Conservation (phyloP, 1,140 invertebrate species). For the Drosophila navojoa region DNA sequence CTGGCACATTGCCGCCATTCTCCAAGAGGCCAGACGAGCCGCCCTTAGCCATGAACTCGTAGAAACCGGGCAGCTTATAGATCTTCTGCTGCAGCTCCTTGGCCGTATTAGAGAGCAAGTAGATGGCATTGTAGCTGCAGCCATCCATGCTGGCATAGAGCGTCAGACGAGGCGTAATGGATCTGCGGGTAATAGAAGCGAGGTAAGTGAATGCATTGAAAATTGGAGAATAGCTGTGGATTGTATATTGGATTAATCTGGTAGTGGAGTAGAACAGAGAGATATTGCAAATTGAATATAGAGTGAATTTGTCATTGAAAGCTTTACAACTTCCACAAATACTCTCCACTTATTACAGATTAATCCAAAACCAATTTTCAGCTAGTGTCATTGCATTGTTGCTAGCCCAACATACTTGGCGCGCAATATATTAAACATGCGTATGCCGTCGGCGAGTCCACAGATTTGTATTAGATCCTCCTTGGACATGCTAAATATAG, state of each 20-base stretch:
- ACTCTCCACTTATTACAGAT: neutral
- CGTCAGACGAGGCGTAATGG: constrained; percentile 90
- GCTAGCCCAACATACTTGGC: constrained; percentile 86
- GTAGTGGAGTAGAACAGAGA: too few relatives aligned
- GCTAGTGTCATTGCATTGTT: neutral
- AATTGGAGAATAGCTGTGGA: neutral
- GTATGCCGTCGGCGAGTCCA: constrained; percentile 94
- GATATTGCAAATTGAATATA: too few relatives aligned
- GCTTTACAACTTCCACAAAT: too few relatives aligned
- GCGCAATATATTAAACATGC: constrained; percentile 95
- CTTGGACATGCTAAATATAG: constrained; percentile 87
- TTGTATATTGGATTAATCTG: neutral
- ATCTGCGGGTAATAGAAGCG: constrained; percentile 83
- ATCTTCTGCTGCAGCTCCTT: constrained; percentile 89
- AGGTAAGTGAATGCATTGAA: neutral
- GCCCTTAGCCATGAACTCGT: constrained; percentile 74
- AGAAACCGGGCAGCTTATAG: constrained; percentile 80
- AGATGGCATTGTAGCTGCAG: constrained; percentile 90
- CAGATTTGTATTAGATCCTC: constrained; percentile 97
- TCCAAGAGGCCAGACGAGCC: constrained; percentile 43
- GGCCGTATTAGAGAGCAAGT: constrained; percentile 88
- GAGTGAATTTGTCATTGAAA: too few relatives aligned
- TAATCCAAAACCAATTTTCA: neutral
- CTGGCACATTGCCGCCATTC: constrained; percentile 43
- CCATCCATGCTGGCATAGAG: constrained; percentile 91